These are phyloP conservation scores for Saturnia pavonia DNA, from an alignment of 2,888 invertebrate species.

Conservation along the genomic window DNA sequence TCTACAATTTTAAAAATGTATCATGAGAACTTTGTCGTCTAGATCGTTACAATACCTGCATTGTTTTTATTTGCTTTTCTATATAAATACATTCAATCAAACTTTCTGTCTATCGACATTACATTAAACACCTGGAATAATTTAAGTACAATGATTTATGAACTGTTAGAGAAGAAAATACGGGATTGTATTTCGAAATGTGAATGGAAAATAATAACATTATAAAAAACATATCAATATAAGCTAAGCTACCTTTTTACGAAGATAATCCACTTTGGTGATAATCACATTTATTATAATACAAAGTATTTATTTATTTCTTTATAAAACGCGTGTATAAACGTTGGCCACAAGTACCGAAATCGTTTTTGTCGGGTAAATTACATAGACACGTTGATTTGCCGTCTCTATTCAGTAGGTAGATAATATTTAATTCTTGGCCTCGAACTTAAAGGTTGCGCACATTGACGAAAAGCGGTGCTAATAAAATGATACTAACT, in stretches of 20 bases:
- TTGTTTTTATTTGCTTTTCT: neutral
- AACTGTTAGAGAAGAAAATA: neutral
- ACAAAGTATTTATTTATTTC: constrained; percentile 22
- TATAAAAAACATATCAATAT: neutral
- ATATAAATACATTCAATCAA: neutral
- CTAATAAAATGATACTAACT: neutral
- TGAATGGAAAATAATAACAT: neutral
- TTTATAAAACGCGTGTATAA: constrained; percentile 37
- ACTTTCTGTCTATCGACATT: neutral
- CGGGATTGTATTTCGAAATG: neutral
- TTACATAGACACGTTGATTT: constrained; percentile 14
- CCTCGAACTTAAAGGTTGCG: constrained; percentile 36
- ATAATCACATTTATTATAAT: constrained; percentile 11
- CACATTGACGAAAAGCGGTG: constrained; percentile 16
- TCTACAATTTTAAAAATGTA: neutral
- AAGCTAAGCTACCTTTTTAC: constrained; percentile 19
- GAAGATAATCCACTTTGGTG: constrained; percentile 3
- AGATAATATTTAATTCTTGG: constrained; percentile 28
- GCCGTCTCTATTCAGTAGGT: constrained; percentile 16
- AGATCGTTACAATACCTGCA: neutral
- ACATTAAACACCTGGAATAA: neutral
- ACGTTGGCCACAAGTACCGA: constrained; percentile 36
- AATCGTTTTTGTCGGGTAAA: constrained; percentile 35
- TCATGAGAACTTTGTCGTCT: neutral
- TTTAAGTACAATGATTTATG: neutral